Evolutionary conservation across 2,888 invertebrate genomes (phyloP).

Genomic region (Tenthredo mesomela): DNA sequence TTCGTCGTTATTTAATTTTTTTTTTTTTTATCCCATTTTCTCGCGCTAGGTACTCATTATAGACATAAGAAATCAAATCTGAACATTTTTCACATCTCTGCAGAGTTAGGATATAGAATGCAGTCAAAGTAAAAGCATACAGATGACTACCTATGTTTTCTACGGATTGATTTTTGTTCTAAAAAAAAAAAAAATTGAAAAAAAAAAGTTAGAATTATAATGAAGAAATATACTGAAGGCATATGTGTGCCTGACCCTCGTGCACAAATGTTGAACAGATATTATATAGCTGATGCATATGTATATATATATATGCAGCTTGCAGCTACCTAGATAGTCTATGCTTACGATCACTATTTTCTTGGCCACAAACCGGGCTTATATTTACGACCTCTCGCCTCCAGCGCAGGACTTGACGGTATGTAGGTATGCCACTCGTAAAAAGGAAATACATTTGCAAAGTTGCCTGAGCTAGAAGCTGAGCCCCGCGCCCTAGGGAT

Average conservation of each 20-base stretch:
- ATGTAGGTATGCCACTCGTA: constrained; percentile 20
- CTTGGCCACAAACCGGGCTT: constrained; percentile 27
- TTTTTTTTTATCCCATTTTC: too few species aligned
- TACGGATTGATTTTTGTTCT: too few species aligned
- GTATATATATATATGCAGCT: too few species aligned
- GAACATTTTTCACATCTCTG: too few species aligned
- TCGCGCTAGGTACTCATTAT: too few species aligned
- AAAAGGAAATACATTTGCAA: constrained; percentile 35
- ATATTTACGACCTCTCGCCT: constrained; percentile 40
- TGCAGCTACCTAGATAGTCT: constrained; percentile 4
- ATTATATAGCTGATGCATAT: too few species aligned
- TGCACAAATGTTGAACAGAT: background rate
- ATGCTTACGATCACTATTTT: constrained; percentile 34
- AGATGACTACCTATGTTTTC: too few species aligned
- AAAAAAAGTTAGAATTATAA: background rate
- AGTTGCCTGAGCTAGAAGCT: background rate
- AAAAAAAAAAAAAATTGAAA: too few species aligned
- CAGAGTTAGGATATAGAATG: too few species aligned
- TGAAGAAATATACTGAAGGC: background rate
- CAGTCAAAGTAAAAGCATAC: too few species aligned
- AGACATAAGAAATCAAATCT: too few species aligned
- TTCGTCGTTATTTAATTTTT: background rate
- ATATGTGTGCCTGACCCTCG: background rate
- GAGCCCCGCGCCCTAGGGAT: background rate
- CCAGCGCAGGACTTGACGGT: constrained; percentile 11